A percentile compares a stretch with the other conserved stretches of the same genome.
Conservation (phyloP, 2,888 invertebrate species). For the Microplitis deprimator region DNA sequence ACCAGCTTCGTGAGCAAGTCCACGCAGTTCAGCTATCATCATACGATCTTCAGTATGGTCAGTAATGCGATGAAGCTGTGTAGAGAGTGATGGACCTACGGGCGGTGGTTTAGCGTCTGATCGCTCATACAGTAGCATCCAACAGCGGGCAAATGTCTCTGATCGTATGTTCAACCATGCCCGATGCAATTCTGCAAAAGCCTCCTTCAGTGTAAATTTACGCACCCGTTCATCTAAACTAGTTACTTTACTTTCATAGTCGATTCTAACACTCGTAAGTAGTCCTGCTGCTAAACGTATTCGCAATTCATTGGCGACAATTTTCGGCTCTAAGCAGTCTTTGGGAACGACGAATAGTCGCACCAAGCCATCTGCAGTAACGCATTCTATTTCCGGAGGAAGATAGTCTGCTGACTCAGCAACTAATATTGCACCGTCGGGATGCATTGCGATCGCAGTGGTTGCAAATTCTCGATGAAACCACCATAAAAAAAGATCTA, state of each 20-base stretch:
- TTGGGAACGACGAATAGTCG: slow-evolving; percentile 62
- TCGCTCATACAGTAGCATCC: slow-evolving; percentile 59
- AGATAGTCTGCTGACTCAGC: slow-evolving; percentile 68
- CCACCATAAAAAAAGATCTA: slow-evolving; percentile 73
- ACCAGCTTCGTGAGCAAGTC: slow-evolving; percentile 59
- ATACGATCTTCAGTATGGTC: slow-evolving; percentile 56
- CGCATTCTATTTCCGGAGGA: slow-evolving; percentile 65
- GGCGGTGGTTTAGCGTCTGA: slow-evolving; percentile 46
- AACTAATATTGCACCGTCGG: slow-evolving; percentile 68
- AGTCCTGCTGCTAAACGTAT: slow-evolving; percentile 65
- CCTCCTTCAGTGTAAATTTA: slow-evolving; percentile 70
- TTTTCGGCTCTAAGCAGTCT: slow-evolving; percentile 57
- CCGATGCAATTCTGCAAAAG: slow-evolving; percentile 71
- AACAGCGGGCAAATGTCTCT: slow-evolving; percentile 69
- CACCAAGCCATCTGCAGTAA: slow-evolving; percentile 68
- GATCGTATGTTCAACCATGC: slow-evolving; percentile 71
- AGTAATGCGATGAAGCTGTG: slow-evolving; percentile 34
- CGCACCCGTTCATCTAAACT: slow-evolving; percentile 52
- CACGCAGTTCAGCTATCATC: slow-evolving; percentile 56
- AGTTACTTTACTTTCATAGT: slow-evolving; percentile 30
- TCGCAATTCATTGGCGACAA: slow-evolving; percentile 68
- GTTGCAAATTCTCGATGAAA: slow-evolving; percentile 72
- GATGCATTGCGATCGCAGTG: slow-evolving; percentile 71
- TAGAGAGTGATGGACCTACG: slow-evolving; percentile 17
- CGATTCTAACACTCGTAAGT: slow-evolving; percentile 52